Percentiles rank a stretch among this genome's conserved stretches.
Conservation (phyloP, 2,113 vertebrate genomes). For the Neolamprologus fasciatus region DNA sequence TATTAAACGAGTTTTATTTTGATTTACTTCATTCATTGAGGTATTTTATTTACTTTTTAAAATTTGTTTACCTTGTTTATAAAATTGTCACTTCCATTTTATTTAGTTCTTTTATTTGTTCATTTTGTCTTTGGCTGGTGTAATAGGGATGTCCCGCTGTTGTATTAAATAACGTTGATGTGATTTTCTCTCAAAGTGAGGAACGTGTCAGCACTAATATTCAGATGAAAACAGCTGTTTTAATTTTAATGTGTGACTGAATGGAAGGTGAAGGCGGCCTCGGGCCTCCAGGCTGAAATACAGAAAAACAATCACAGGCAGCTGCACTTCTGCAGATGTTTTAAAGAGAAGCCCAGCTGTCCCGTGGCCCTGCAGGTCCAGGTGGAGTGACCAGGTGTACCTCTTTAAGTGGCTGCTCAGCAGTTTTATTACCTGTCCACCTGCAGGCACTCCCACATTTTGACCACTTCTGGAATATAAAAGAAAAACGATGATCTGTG, state of each 20-base stretch:
- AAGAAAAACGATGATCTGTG: not conserved
- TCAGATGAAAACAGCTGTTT: not conserved
- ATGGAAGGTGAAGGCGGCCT: not conserved
- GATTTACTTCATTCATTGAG: not conserved
- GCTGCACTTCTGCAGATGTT: not conserved
- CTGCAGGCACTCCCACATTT: not conserved
- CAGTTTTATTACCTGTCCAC: not conserved
- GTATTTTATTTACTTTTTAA: not conserved
- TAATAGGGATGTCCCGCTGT: not conserved
- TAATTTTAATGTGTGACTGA: not conserved
- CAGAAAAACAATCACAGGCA: not conserved
- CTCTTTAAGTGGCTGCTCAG: not conserved
- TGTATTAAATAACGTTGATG: not conserved
- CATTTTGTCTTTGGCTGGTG: not conserved
- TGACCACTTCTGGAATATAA: fast-evolving
- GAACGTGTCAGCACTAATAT: not conserved
- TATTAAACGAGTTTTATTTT: not conserved
- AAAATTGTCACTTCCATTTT: not conserved
- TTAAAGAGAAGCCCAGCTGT: fast-evolving
- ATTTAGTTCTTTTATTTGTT: not conserved
- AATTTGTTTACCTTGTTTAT: not conserved
- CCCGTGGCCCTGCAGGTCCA: not conserved
- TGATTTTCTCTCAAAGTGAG: not conserved
- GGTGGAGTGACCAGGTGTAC: not conserved
- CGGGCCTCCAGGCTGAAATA: not conserved